Percentiles rank a stretch among this genome's conserved stretches.
phyloP scores from a whole-genome alignment of 2,888 invertebrate genomes.

The Fissipunctia ypsillon region DNA sequence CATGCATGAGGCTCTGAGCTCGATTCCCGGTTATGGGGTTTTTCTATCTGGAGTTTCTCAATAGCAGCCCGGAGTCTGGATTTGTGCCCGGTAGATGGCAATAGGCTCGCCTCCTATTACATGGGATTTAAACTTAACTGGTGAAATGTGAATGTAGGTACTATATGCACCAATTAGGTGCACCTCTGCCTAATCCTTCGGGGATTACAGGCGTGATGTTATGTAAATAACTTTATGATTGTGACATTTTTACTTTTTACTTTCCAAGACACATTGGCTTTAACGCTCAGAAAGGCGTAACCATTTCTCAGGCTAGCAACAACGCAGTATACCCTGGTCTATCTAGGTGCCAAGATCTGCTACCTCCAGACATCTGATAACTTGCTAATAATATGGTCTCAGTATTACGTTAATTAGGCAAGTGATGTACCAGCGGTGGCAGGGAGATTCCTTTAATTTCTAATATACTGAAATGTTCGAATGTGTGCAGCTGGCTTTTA shows the following conservation, averaged over 20 bases:
- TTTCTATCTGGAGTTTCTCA: too few species aligned
- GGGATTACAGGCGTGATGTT: not conserved
- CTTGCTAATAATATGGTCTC: constrained; percentile 22
- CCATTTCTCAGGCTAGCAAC: not conserved
- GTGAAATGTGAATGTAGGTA: too few species aligned
- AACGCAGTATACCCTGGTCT: not conserved
- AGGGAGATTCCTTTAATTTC: constrained; percentile 61
- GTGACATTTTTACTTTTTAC: not conserved
- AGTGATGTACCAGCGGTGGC: constrained; percentile 47
- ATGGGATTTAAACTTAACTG: too few species aligned
- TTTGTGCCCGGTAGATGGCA: too few species aligned
- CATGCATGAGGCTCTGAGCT: too few species aligned
- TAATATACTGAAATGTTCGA: constrained; percentile 37
- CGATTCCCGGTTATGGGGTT: too few species aligned
- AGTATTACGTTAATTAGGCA: constrained; percentile 61
- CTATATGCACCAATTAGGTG: too few species aligned
- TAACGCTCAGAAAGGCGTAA: not conserved
- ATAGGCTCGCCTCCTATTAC: too few species aligned
- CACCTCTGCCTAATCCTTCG: too few species aligned
- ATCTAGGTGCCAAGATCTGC: constrained; percentile 1
- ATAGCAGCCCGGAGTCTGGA: too few species aligned
- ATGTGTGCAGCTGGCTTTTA: constrained; percentile 30
- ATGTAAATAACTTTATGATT: not conserved
- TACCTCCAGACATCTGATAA: constrained; percentile 27
- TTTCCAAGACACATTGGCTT: not conserved